Base-by-base conservation (phyloP, 2,797 vertebrate species). In the Neosalanx taihuensis region DNA sequence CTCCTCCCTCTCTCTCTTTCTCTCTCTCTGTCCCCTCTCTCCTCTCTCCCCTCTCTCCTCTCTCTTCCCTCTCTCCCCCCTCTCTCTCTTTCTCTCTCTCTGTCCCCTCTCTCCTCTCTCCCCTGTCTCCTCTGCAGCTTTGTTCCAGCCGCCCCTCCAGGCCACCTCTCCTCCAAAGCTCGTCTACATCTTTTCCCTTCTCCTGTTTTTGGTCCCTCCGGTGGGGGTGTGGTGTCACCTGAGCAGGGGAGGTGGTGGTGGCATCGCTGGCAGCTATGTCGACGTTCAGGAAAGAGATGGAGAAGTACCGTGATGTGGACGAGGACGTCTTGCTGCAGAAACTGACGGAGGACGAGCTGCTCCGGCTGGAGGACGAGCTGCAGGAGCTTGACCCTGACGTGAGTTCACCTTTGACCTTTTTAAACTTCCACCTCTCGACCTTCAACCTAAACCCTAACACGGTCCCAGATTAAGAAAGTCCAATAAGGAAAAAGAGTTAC, bases 301-400 rank as follows among this genome's bases (percentile, higher is more conserved):
- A 99, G 84, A 99, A 99, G 84, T 99, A 98, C 85, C 90, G 95
- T 31, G 97, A 99, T 87, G 85, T 99, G 77, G 97, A 99, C 68
- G 97, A 99, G 86, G 97, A 99, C 67, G 94, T 96, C 87, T 94
- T 99, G 76, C 93, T 99, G 72, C 94, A 94, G 81, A 95, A 95
- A 69, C 92, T 99, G 68, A 95, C 96, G 0, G 97, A 97, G 62
- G 97, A 98, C 3, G 97, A 99, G 83, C 92, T 99, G 70, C 91
- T 89, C 83, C 93, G 95, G 51, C 86, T 99, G 79, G 97, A 99
- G 82, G 94, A 96, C 72, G 97, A 99, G 72, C 87, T 99, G 78
- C 94, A 98, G 79, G 97, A 99, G 86, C 90, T 99, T 76, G 97
- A 99, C 85, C 97, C 97, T 72, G 97, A 99, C 72, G 97, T 98